Conservation (phyloP, 2,888 invertebrate species). For the Macrophya alboannulata region DNA sequence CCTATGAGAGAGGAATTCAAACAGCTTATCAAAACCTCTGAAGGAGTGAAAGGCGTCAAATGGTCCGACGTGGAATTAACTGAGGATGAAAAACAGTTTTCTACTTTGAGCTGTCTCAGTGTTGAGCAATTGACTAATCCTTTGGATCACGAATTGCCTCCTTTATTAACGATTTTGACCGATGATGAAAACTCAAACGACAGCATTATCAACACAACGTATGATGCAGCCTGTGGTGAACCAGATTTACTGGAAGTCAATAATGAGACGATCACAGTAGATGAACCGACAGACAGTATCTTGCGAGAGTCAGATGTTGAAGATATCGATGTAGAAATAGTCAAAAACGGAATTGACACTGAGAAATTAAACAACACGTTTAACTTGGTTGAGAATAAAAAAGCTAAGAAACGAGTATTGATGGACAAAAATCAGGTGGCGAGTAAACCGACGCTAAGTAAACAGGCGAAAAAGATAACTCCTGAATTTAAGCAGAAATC, state of each 20-base stretch:
- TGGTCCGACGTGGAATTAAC: conserved; percentile 82
- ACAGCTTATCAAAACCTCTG: conserved; percentile 83
- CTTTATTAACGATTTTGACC: conserved; percentile 53
- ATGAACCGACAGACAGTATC: conserved; percentile 58
- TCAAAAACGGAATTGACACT: conserved; percentile 30
- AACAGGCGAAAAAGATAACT: conserved; percentile 69
- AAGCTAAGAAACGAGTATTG: conserved; percentile 73
- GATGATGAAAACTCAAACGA: conserved; percentile 60
- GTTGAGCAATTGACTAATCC: conserved; percentile 70
- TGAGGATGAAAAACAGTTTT: conserved; percentile 70
- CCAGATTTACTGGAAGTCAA: neutral
- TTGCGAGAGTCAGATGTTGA: conserved; percentile 60
- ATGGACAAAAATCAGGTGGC: conserved; percentile 71
- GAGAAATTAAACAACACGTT: conserved; percentile 69
- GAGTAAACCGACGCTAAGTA: conserved; percentile 66
- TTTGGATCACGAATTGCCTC: conserved; percentile 66
- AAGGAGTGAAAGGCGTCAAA: conserved; percentile 83
- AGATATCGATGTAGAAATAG: conserved; percentile 57
- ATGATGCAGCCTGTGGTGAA: neutral
- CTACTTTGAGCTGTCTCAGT: conserved; percentile 71
- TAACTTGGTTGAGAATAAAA: conserved; percentile 61
- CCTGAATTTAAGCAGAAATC: conserved; percentile 46
- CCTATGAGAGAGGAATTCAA: conserved; percentile 83
- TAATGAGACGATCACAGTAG: conserved; percentile 2
- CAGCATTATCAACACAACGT: conserved; percentile 6